Conservation (phyloP, 2,113 vertebrate species). For the Hystrix brachyura region DNA sequence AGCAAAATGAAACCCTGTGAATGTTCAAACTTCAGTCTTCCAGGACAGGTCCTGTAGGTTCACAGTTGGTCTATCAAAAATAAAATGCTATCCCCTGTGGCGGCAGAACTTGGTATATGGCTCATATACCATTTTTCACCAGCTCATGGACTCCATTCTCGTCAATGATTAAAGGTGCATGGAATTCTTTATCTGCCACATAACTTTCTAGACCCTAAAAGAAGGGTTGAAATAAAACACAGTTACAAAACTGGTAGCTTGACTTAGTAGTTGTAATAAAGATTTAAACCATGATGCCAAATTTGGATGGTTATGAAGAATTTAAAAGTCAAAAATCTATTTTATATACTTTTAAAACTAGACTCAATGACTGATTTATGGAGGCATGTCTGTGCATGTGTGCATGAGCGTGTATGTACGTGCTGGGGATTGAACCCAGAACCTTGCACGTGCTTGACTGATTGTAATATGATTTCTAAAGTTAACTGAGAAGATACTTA, state of each 20-base stretch:
- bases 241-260: background rate
- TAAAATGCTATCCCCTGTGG: background rate
- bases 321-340: background rate
- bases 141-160: conserved; percentile 91
- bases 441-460: background rate
- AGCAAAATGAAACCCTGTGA: conserved; percentile 53
- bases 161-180: conserved; percentile 92
- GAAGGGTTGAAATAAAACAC: background rate
- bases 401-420: too few species aligned
- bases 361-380: background rate
- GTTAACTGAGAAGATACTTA: background rate
- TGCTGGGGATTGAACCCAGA: background rate
- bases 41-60: background rate
- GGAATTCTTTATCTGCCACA: conserved; percentile 92
- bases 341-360: conserved; percentile 8
- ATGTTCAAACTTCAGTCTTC: conserved; percentile 13
- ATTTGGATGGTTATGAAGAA: background rate
- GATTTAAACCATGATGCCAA: background rate
- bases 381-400: background rate
- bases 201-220: conserved; percentile 92
- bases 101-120: background rate
- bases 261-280: background rate
- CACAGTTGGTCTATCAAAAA: conserved; percentile 57
- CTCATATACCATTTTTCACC: conserved; percentile 94
- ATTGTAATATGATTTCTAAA: background rate